These are phyloP conservation scores for Conus ventricosus DNA, from an alignment of 1,140 invertebrate species.

Conservation along the genomic window DNA sequence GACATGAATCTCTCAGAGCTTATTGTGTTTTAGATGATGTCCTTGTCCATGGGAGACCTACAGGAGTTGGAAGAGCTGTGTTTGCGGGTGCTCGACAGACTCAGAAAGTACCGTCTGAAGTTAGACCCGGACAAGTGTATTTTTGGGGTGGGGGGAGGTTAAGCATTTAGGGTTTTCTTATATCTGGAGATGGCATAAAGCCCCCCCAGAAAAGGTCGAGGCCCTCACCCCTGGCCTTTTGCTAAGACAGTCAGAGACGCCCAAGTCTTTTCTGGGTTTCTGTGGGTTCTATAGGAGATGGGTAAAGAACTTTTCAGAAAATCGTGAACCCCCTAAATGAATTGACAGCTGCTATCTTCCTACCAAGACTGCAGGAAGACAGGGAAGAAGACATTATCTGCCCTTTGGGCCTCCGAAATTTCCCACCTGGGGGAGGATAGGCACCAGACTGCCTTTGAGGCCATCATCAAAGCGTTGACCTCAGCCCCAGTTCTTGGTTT, in stretches of 20 bases:
- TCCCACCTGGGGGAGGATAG: neutral
- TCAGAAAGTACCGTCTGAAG: too few relatives aligned
- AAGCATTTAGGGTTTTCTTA: too few relatives aligned
- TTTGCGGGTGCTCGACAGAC: too few relatives aligned
- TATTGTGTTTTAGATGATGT: neutral
- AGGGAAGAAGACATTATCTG: neutral
- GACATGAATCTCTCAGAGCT: neutral
- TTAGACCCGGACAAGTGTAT: neutral
- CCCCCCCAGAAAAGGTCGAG: neutral
- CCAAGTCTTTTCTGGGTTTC: slow-evolving; percentile 1
- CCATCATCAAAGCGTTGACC: neutral
- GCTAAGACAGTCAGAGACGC: neutral
- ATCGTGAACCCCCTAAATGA: neutral
- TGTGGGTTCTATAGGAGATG: too few relatives aligned
- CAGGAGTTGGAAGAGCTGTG: neutral
- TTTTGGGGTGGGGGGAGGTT: too few relatives aligned
- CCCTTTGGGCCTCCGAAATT: neutral
- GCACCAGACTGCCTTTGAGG: neutral
- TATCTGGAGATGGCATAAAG: too few relatives aligned
- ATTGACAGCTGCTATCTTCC: neutral
- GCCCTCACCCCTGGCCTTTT: neutral
- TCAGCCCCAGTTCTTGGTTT: neutral
- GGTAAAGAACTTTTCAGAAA: neutral
- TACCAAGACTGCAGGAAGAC: neutral
- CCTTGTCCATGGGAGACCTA: neutral